Conservation (phyloP, 2,888 invertebrate genomes). For the Melanargia galathea region DNA sequence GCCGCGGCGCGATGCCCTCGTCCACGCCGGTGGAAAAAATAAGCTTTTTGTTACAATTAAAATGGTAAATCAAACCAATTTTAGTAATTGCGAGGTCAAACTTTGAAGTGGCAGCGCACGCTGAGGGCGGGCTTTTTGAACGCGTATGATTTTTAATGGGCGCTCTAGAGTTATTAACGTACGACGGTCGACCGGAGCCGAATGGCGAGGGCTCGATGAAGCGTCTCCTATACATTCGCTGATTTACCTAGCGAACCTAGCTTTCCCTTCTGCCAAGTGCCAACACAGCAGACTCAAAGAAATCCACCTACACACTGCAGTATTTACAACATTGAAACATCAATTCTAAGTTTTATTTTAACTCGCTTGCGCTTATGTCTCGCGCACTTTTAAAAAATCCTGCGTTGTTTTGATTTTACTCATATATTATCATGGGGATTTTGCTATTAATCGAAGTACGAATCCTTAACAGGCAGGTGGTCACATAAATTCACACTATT, state of each 20-base stretch:
- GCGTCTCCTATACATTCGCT: conserved; percentile 37
- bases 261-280: conserved; percentile 14
- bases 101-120: conserved; percentile 71
- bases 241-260: conserved; percentile 30
- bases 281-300: not conserved
- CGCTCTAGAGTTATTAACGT: conserved; percentile 50
- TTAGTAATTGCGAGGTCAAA: conserved; percentile 81
- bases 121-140: conserved; percentile 61
- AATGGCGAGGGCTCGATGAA: conserved; percentile 39
- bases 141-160: conserved; percentile 70
- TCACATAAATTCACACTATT: too few relatives aligned
- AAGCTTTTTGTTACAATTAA: conserved; percentile 82
- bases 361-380: conserved; percentile 40
- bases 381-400: conserved; percentile 43
- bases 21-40: conserved; percentile 73
- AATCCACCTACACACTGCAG: not conserved
- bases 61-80: conserved; percentile 83
- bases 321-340: not conserved
- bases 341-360: not conserved
- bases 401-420: conserved; percentile 45
- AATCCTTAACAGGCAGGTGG: conserved; percentile 10
- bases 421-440: conserved; percentile 15
- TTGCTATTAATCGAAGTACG: not conserved
- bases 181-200: conserved; percentile 42
- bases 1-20: conserved; percentile 54